Conservation (phyloP, 2,888 invertebrate genomes). For the Brenthis ino region DNA sequence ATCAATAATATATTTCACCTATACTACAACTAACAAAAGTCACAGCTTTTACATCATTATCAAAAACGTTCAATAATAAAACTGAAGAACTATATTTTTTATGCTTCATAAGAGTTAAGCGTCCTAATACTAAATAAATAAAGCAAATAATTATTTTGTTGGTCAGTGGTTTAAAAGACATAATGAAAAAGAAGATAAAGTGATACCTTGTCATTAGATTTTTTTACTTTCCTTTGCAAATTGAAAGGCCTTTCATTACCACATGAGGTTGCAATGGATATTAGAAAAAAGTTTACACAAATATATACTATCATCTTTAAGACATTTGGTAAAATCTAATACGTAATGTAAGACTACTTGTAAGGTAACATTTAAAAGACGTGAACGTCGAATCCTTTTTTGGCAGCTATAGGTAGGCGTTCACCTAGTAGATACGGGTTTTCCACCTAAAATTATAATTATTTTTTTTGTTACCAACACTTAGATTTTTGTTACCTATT, state of each 20-base stretch:
- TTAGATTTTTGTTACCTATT: too few species aligned
- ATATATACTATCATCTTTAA: conserved; percentile 40
- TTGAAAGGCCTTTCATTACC: conserved; percentile 1
- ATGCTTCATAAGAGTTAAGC: background rate
- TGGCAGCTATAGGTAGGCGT: conserved; percentile 94
- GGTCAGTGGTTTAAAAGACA: background rate
- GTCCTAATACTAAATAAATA: background rate
- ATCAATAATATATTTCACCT: background rate
- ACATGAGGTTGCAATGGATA: conserved; percentile 58
- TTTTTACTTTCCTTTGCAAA: conserved; percentile 2
- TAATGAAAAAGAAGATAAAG: conserved; percentile 10
- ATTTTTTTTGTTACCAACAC: background rate
- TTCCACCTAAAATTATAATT: conserved; percentile 77
- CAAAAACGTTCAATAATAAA: background rate
- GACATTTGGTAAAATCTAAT: conserved; percentile 45
- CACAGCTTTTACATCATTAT: conserved; percentile 3
- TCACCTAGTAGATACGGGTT: conserved; percentile 94
- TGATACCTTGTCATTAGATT: conserved; percentile 15
- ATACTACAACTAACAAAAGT: conserved; percentile 8
- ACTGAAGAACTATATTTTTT: background rate
- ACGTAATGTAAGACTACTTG: conserved; percentile 44
- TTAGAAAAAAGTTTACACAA: conserved; percentile 36
- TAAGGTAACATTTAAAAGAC: conserved; percentile 54
- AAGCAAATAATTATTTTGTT: conserved; percentile 1
- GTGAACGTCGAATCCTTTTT: conserved; percentile 91